Evolutionary conservation across 2,797 vertebrate species (phyloP).

Genomic region (Chiroxiphia lanceolata): DNA sequence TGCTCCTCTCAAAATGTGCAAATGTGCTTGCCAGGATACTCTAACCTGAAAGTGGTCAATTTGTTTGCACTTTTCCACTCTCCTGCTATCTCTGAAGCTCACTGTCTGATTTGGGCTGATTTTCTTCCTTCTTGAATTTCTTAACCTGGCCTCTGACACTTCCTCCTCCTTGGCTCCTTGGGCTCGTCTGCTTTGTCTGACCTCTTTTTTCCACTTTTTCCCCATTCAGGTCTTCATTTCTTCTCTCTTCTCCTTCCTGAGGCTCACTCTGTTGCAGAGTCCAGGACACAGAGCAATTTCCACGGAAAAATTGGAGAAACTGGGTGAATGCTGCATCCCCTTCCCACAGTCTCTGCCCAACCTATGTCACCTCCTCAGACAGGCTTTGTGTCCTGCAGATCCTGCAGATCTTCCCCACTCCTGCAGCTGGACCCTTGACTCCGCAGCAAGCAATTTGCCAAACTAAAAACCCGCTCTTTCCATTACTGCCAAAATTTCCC

Average conservation of each 20-base stretch:
- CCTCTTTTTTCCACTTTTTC: background rate
- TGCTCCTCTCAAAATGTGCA: background rate
- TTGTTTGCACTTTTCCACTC: background rate
- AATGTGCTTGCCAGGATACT: background rate
- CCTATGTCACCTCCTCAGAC: background rate
- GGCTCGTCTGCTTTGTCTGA: background rate
- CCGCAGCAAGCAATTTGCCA: background rate
- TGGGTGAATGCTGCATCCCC: accelerated
- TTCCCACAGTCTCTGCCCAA: background rate
- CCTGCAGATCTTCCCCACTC: background rate
- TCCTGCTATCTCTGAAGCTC: background rate
- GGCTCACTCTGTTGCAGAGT: background rate
- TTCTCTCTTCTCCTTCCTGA: background rate
- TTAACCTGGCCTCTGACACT: background rate
- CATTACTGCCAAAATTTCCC: background rate
- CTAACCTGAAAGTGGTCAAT: no score
- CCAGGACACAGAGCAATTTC: background rate
- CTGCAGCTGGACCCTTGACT: background rate
- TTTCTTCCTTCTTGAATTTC: background rate
- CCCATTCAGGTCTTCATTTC: background rate
- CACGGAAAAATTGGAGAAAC: background rate
- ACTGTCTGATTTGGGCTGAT: background rate
- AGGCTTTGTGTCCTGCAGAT: background rate
- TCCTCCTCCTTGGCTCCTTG: background rate
- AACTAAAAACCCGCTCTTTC: background rate